Percentiles rank a stretch among this genome's conserved stretches.
Evolutionary conservation across 1,140 invertebrate genomes (phyloP).

Genomic region (Drosophila watanabei): DNA sequence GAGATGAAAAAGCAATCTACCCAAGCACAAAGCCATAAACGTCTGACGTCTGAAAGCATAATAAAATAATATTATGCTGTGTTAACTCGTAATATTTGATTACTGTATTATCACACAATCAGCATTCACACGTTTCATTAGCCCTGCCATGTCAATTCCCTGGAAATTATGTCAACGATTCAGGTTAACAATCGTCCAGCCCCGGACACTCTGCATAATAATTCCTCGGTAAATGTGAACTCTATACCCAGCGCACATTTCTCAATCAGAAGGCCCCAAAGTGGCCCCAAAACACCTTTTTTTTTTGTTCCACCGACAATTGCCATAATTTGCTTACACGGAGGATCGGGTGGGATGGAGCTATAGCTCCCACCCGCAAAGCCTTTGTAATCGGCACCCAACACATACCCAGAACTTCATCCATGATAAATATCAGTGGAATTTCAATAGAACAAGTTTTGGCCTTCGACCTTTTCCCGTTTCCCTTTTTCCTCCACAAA

Average conservation of each 20-base stretch:
- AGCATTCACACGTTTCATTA: conserved; percentile 30
- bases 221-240: conserved; percentile 29
- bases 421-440: conserved; percentile 31
- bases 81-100: conserved; percentile 32
- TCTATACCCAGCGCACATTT: conserved; percentile 29
- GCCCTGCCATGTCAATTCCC: conserved; percentile 30
- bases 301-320: conserved; percentile 41
- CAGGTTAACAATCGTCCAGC: conserved; percentile 7
- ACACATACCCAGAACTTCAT: conserved; percentile 18
- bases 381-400: conserved; percentile 61
- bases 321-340: conserved; percentile 62
- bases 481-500: not conserved
- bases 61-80: conserved; percentile 19
- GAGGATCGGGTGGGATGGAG: conserved; percentile 5
- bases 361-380: conserved; percentile 26
- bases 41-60: not conserved
- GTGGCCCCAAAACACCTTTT: conserved; percentile 38
- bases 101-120: conserved; percentile 29
- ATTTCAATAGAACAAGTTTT: conserved; percentile 46
- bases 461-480: conserved; percentile 55
- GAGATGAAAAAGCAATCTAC: not conserved
- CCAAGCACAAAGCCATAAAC: not conserved
- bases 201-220: conserved; percentile 43
- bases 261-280: conserved; percentile 39
- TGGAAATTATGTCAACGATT: conserved; percentile 19